Conservation (phyloP, 2,888 invertebrate genomes). For the Drosophila rubida region DNA sequence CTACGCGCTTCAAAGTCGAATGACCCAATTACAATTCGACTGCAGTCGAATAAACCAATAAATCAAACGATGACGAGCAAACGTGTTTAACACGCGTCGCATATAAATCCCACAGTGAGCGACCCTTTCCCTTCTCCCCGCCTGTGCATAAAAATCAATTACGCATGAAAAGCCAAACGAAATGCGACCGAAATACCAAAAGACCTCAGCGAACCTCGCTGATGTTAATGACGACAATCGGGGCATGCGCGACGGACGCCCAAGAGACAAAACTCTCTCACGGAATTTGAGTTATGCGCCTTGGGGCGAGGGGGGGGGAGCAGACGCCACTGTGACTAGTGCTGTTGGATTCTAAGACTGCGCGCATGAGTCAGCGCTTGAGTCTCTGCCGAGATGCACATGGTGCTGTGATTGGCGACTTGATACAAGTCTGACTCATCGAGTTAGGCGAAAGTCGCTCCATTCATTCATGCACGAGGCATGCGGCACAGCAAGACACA, state of each 20-base stretch:
- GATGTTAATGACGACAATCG: conserved; percentile 11
- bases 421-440: conserved; percentile 46
- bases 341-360: conserved; percentile 36
- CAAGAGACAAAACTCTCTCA: conserved; percentile 22
- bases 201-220: conserved; percentile 10
- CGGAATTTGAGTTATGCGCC: conserved; percentile 37
- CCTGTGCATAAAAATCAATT: conserved; percentile 74
- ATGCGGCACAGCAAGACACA: neutral
- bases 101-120: conserved; percentile 52
- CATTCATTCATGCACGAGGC: conserved; percentile 24
- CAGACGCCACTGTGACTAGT: conserved; percentile 17
- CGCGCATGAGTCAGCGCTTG: conserved; percentile 47
- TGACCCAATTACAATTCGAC: conserved; percentile 60
- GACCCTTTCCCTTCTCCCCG: neutral
- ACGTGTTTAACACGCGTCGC: conserved; percentile 66
- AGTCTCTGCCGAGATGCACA: conserved; percentile 27
- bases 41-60: conserved; percentile 19
- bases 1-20: conserved; percentile 7
- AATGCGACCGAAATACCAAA: conserved; percentile 31
- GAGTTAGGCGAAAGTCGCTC: conserved; percentile 72
- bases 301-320: neutral
- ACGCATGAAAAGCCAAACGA: conserved; percentile 72
- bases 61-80: conserved; percentile 53
- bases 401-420: conserved; percentile 32
- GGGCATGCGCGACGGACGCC: conserved; percentile 45